Percentiles rank a stretch among this genome's conserved stretches.
Evolutionary conservation across 2,113 vertebrate species (phyloP).

Genomic region (Cebus imitator): DNA sequence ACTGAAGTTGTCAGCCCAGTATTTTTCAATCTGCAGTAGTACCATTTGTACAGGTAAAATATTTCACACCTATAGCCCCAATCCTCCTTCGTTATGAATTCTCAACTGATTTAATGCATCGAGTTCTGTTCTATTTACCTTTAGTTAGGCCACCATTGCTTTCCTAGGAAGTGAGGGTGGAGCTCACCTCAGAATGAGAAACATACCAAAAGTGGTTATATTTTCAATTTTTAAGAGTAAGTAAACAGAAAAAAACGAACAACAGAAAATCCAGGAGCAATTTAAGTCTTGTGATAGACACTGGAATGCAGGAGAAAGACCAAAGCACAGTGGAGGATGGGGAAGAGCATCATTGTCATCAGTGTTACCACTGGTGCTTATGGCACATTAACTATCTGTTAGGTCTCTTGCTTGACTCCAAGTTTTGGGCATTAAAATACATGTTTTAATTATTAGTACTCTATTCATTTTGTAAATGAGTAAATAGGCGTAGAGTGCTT

Average conservation of each 20-base stretch:
- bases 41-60: background rate
- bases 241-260: background rate
- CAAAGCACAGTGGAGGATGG: background rate
- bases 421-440: background rate
- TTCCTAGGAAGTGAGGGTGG: background rate
- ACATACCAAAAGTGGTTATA: background rate
- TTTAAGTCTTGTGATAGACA: background rate
- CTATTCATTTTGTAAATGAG: background rate
- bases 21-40: background rate
- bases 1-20: background rate
- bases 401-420: background rate
- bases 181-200: background rate
- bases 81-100: background rate
- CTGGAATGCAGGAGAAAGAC: background rate
- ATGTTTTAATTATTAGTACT: background rate
- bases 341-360: background rate
- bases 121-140: background rate
- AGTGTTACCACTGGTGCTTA: accelerated
- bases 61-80: background rate
- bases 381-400: background rate
- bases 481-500: background rate
- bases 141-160: background rate
- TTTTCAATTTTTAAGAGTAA: background rate
- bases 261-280: background rate
- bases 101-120: background rate